These are phyloP conservation scores for Pseudococcus viburni DNA, from an alignment of 2,888 invertebrate species.

Conservation along the genomic window DNA sequence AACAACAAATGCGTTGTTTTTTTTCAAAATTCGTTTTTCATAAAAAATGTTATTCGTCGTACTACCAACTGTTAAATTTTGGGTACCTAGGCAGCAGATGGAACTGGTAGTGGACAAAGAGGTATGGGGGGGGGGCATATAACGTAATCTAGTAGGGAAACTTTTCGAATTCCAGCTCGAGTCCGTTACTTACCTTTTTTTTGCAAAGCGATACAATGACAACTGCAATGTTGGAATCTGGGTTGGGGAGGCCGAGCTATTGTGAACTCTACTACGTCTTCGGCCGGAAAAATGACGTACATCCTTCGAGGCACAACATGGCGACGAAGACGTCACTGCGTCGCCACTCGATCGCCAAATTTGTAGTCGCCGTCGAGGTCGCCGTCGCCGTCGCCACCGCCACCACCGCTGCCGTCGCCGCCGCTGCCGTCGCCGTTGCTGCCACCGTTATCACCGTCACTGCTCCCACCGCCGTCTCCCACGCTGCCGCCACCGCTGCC, in stretches of 20 bases:
- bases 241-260: conserved; percentile 73
- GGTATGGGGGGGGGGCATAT: too few species aligned
- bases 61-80: too few species aligned
- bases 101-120: too few species aligned
- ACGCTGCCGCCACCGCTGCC: too few species aligned
- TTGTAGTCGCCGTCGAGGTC: conserved; percentile 69
- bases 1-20: too few species aligned
- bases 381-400: background rate
- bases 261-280: conserved; percentile 89
- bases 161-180: too few species aligned
- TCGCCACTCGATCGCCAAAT: conserved; percentile 71
- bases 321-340: conserved; percentile 73
- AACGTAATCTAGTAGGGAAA: too few species aligned
- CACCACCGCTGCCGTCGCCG: background rate
- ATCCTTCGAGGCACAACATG: conserved; percentile 87
- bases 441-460: background rate
- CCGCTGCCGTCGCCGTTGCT: background rate
- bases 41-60: too few species aligned
- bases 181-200: conserved; percentile 24
- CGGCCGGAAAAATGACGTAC: conserved; percentile 93
- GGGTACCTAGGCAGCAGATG: too few species aligned
- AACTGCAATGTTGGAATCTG: conserved; percentile 61
- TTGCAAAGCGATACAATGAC: conserved; percentile 57
- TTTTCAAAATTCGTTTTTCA: too few species aligned
- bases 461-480: too few species aligned